Evolutionary conservation across 92 coral and sea anemone species (phyloP).

Genomic region (Porites lobata): DNA sequence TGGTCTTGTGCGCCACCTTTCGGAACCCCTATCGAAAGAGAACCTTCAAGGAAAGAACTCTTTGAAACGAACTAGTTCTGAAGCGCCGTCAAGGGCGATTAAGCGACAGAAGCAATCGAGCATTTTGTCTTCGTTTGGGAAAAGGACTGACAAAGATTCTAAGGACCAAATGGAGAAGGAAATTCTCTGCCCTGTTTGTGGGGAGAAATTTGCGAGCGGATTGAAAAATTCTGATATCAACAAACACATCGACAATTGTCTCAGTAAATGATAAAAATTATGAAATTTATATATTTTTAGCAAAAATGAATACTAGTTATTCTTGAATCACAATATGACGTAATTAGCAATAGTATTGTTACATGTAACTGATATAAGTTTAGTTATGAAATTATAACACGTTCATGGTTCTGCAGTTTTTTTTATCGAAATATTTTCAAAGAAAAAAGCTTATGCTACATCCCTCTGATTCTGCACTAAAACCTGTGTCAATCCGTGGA

Average conservation of each 20-base stretch:
- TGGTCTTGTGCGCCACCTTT: conserved; percentile 20
- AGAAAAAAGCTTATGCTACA: too few species aligned
- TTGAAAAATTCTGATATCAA: conserved; percentile 82
- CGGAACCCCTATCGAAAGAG: conserved; percentile 20
- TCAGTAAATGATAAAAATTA: conserved; percentile 51
- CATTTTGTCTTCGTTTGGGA: conserved; percentile 72
- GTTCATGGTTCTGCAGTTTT: too few species aligned
- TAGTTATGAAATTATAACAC: too few species aligned
- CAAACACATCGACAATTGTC: conserved; percentile 88
- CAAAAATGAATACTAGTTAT: too few species aligned
- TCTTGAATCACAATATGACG: too few species aligned
- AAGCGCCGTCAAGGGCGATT: conserved; percentile 22
- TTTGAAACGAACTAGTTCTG: conserved; percentile 63
- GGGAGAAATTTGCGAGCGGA: conserved; percentile 68
- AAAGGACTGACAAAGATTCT: conserved; percentile 21
- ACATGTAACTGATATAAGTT: too few species aligned
- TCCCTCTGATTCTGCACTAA: too few species aligned
- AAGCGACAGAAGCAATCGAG: conserved; percentile 79
- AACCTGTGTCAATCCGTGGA: too few species aligned
- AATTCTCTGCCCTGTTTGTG: conserved; percentile 92
- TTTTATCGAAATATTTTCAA: too few species aligned
- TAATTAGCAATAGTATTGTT: too few species aligned
- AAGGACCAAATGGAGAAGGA: conserved; percentile 30
- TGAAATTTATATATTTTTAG: too few species aligned
- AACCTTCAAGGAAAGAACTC: conserved; percentile 53